phyloP scores from a whole-genome alignment of 2,888 invertebrate genomes.

The Rotaria macrura region DNA sequence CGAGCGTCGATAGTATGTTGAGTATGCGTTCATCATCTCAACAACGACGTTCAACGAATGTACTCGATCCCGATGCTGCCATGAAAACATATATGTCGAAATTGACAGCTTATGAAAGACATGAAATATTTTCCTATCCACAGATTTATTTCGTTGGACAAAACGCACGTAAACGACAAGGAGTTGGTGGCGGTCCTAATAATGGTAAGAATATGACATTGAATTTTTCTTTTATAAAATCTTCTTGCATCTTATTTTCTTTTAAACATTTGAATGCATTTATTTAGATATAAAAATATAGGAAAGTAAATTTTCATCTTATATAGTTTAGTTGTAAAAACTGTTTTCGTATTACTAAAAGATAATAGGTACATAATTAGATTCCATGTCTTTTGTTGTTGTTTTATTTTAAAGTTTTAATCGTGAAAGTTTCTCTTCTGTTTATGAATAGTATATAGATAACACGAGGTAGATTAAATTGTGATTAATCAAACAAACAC shows the following conservation, averaged over 20 bases:
- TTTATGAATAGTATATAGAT: too few species aligned
- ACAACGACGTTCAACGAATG: slow-evolving; percentile 21
- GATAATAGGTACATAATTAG: too few species aligned
- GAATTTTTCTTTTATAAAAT: too few species aligned
- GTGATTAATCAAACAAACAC: too few species aligned
- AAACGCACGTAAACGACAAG: slow-evolving; percentile 76
- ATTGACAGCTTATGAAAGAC: slow-evolving; percentile 86
- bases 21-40: slow-evolving; percentile 9
- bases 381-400: too few species aligned
- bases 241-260: too few species aligned
- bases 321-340: background rate
- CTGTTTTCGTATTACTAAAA: too few species aligned
- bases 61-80: slow-evolving; percentile 39
- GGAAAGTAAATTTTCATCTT: background rate
- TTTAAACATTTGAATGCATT: too few species aligned
- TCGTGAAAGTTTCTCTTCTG: too few species aligned
- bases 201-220: slow-evolving; percentile 55
- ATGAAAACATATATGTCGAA: slow-evolving; percentile 58
- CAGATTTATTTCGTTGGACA: slow-evolving; percentile 84
- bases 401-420: too few species aligned
- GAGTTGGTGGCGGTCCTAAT: slow-evolving; percentile 69
- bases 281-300: too few species aligned
- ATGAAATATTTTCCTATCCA: slow-evolving; percentile 86
- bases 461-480: too few species aligned
- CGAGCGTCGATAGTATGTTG: slow-evolving; percentile 16